Evolutionary conservation across 2,888 invertebrate species (phyloP).

Genomic region (Piscicola geometra): DNA sequence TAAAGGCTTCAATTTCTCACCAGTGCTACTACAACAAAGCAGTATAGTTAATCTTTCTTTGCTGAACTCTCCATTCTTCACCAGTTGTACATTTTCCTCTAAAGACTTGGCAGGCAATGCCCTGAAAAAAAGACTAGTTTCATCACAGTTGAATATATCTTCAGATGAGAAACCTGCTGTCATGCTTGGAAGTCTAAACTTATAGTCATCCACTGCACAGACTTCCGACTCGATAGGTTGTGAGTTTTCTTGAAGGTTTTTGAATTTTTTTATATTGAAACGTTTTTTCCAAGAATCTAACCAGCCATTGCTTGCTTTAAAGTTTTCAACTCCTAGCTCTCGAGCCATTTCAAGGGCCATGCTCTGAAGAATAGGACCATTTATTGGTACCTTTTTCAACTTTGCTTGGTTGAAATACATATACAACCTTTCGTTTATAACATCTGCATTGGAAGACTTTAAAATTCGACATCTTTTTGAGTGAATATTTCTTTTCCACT

Average conservation of each 20-base stretch:
- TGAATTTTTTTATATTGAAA: background rate
- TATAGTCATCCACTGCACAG: background rate
- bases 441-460: constrained; percentile 1
- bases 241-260: background rate
- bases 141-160: background rate
- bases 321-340: background rate
- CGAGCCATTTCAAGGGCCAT: background rate
- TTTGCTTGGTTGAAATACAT: background rate
- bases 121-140: background rate
- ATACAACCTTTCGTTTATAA: background rate
- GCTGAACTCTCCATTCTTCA: background rate
- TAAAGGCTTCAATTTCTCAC: background rate
- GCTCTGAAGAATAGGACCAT: background rate
- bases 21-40: background rate
- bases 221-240: background rate
- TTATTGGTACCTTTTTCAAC: background rate
- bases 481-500: constrained; percentile 2
- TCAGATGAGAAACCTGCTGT: background rate
- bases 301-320: constrained; percentile 5
- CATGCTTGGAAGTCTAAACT: background rate
- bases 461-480: constrained; percentile 4
- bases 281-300: background rate
- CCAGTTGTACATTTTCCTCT: background rate
- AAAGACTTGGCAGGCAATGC: background rate
- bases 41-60: constrained; percentile 2